Conservation (phyloP, 2,797 vertebrate genomes). For the Silurus aristotelis region DNA sequence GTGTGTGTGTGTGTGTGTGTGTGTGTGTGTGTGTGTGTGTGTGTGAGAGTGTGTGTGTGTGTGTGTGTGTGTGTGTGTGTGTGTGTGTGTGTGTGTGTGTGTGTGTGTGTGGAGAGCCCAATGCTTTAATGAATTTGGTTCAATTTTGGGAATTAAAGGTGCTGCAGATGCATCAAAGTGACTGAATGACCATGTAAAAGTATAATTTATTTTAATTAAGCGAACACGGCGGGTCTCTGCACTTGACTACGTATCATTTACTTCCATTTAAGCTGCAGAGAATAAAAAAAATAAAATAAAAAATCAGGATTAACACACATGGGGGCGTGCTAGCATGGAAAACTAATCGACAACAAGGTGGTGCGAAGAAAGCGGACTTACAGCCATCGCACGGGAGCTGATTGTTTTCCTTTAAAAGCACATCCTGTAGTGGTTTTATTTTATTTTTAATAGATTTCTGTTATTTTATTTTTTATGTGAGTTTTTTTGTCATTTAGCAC, state of each 20-base stretch:
- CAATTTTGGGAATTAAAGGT: slow-evolving; percentile 30
- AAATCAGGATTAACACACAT: background rate
- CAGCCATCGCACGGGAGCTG: background rate
- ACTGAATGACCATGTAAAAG: slow-evolving; percentile 25
- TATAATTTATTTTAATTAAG: slow-evolving; percentile 29
- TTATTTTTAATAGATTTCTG: too few relatives aligned
- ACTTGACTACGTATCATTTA: background rate
- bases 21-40: slow-evolving; percentile 33
- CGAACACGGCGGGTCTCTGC: background rate
- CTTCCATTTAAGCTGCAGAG: background rate
- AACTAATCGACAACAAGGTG: background rate
- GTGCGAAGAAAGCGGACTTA: background rate
- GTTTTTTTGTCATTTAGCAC: too few relatives aligned
- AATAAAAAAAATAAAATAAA: background rate
- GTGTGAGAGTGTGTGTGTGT: slow-evolving; percentile 22
- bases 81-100: slow-evolving; percentile 22
- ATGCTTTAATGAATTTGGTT: slow-evolving; percentile 18
- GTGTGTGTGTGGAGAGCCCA: slow-evolving; percentile 14
- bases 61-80: slow-evolving; percentile 29
- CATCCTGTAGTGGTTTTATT: too few relatives aligned
- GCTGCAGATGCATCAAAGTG: slow-evolving; percentile 33
- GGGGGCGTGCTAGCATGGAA: too few relatives aligned
- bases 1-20: slow-evolving; percentile 33
- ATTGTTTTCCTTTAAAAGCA: background rate
- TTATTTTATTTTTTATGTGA: too few relatives aligned